These are phyloP conservation scores for Poeciliopsis prolifica DNA, from an alignment of 2,113 vertebrate genomes.

Conservation along the genomic window DNA sequence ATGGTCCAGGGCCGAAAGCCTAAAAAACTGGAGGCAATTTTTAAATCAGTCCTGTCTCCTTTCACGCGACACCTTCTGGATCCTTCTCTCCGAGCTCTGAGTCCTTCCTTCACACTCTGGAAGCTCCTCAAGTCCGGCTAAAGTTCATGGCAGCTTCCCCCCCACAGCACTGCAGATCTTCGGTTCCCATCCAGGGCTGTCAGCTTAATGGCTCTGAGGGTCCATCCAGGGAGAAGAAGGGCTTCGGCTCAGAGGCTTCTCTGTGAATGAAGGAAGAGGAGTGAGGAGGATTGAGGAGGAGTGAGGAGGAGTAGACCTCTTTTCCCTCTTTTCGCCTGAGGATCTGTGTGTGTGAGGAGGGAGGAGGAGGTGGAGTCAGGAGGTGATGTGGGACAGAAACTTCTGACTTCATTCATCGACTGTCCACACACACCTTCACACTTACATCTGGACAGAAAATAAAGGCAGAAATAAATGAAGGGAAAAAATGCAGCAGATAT, in stretches of 20 bases:
- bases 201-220: constrained; percentile 15
- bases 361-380: constrained; percentile 70
- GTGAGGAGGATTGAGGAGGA: constrained; percentile 54
- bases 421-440: constrained; percentile 12
- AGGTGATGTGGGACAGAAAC: constrained; percentile 65
- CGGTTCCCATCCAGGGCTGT: constrained; percentile 1
- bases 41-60: constrained; percentile 7
- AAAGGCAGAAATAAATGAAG: not conserved
- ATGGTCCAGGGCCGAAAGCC: constrained; percentile 30
- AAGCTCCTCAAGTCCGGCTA: constrained; percentile 52
- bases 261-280: constrained; percentile 71
- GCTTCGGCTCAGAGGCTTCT: constrained; percentile 47
- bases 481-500: not conserved
- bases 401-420: constrained; percentile 64
- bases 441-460: not conserved
- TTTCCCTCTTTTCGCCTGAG: constrained; percentile 72
- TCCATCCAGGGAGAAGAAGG: constrained; percentile 53
- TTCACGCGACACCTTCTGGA: constrained; percentile 2
- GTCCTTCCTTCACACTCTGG: constrained; percentile 17
- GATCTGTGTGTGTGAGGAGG: constrained; percentile 28
- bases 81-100: constrained; percentile 11
- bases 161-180: constrained; percentile 11
- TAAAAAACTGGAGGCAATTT: constrained; percentile 29
- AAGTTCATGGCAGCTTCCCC: constrained; percentile 58
- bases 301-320: constrained; percentile 80